Base-by-base conservation (phyloP, 1,140 invertebrate species). In the Coenobita brevimanus region DNA sequence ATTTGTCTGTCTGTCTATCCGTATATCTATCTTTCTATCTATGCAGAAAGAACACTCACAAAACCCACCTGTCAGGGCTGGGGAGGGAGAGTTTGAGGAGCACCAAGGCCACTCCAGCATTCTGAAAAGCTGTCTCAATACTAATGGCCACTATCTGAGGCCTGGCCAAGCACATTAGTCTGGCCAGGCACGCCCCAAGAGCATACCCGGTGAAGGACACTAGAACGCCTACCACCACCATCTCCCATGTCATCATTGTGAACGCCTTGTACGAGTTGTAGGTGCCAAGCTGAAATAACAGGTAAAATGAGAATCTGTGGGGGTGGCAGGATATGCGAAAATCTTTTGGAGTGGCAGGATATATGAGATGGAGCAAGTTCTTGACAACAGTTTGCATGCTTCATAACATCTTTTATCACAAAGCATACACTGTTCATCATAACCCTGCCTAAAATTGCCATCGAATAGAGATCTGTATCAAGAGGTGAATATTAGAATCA, bases 91-190 rank as follows among this genome's bases (percentile, higher is more conserved):
- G 89, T 75, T 92, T 90, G 86, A 94, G 89, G 57, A 94, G 88
- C 17, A 94, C 87, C 69, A 93, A 93, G 0, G 93, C 92, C 24
- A 94, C 90, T 21, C 92, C 93, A 15, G 91, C 91, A 89, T 94
- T 94, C 90, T 94, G 94, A 78, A 94, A 91, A 0, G 93, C 93
- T 0, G 94, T 94, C 90, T 94, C 94, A 67, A 94, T 93, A 76
- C 93, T 92, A n/a, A 94, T 92, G 4, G 93, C 93, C 57, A 93
- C 92, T 17, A 94, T 91, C 43, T 93, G 46, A 50, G 33, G 41
- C 30, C 27, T 71, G 24, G 50, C 41, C 17, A 89, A 57, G 41
- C 89, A 79, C 27, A 15, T 87, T 1, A 90, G 27, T 46, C 17
- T 85, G 33, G 86, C 82, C 15, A 87, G 64, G 1, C 79, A 13